phyloP scores from a whole-genome alignment of 2,888 invertebrate genomes.

The Leptinotarsa juncta region DNA sequence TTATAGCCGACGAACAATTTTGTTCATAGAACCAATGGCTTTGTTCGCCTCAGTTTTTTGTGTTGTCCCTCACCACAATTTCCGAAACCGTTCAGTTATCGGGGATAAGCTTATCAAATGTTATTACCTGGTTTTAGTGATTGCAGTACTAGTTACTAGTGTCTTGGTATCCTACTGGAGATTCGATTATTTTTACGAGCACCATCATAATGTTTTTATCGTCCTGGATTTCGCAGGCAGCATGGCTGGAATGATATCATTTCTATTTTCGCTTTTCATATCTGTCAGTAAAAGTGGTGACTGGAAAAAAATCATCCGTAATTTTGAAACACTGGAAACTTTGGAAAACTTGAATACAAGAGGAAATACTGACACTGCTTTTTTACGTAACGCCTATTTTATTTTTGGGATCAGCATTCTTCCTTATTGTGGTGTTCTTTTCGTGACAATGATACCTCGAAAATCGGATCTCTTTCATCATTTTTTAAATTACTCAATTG shows the following conservation, averaged over 20 bases:
- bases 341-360: constrained; percentile 12
- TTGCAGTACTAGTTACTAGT: not conserved
- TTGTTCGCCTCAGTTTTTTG: constrained; percentile 1
- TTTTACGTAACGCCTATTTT: not conserved
- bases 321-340: not conserved
- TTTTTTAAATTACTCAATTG: not conserved
- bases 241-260: not conserved
- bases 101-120: not conserved
- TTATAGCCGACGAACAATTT: constrained; percentile 5
- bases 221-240: constrained; percentile 4
- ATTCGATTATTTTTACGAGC: not conserved
- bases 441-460: not conserved
- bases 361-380: not conserved
- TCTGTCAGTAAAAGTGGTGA: not conserved
- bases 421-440: not conserved
- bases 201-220: constrained; percentile 1
- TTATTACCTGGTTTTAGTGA: not conserved
- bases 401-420: not conserved
- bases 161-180: not conserved
- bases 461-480: not conserved
- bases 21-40: constrained; percentile 6
- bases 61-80: constrained; percentile 2
- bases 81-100: not conserved
- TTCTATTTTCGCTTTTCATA: not conserved
- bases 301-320: not conserved